phyloP scores from a whole-genome alignment of 2,797 vertebrate genomes.

The Petrocephalus schoutedeni region DNA sequence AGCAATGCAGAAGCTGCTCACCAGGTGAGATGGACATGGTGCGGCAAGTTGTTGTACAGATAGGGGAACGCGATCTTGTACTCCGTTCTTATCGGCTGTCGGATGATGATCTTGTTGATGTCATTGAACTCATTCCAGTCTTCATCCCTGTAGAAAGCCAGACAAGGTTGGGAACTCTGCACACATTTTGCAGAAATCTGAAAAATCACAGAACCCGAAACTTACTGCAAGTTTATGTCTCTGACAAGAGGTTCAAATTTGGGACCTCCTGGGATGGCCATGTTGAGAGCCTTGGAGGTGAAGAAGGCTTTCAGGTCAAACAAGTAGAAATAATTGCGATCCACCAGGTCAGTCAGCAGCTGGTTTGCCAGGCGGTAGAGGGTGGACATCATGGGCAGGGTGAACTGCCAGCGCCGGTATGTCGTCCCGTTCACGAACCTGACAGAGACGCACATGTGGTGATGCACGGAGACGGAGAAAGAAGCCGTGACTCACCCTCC shows the following conservation, averaged over 20 bases:
- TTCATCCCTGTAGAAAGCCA: constrained; percentile 75
- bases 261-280: constrained; percentile 97
- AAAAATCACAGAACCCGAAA: not conserved
- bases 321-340: constrained; percentile 96
- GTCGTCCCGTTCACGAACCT: constrained; percentile 97
- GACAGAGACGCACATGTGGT: not conserved
- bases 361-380: constrained; percentile 96
- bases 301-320: constrained; percentile 98
- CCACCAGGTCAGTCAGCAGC: constrained; percentile 92
- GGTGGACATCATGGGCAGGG: constrained; percentile 98
- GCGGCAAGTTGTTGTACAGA: constrained; percentile 95
- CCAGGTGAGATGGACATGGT: constrained; percentile 98
- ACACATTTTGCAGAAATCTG: too few species aligned
- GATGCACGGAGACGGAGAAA: not conserved
- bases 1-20: constrained; percentile 44
- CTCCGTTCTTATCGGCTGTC: constrained; percentile 95
- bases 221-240: constrained; percentile 98
- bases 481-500: not conserved
- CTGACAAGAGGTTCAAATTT: constrained; percentile 97
- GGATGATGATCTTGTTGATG: constrained; percentile 99
- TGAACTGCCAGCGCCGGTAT: constrained; percentile 98
- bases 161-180: not conserved
- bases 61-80: constrained; percentile 99
- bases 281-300: constrained; percentile 96
- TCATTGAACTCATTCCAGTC: constrained; percentile 99